A percentile compares a stretch with the other conserved stretches of the same genome.
Evolutionary conservation across 2,797 vertebrate species (phyloP).

Genomic region (Phrynocephalus guinanensis): DNA sequence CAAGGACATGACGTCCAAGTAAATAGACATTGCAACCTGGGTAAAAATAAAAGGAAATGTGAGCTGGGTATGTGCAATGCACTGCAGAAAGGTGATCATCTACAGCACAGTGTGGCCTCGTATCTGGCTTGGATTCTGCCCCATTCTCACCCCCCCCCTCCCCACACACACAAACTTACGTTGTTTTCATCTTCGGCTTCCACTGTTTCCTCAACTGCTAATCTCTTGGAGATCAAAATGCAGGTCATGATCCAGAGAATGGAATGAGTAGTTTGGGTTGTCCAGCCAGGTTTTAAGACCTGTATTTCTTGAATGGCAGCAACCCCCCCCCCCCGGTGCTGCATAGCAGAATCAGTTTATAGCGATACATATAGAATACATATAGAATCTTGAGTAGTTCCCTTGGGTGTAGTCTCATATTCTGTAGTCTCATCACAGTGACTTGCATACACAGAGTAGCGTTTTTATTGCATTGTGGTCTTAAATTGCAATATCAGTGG

Average conservation of each 20-base stretch:
- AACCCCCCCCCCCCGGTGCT: neutral
- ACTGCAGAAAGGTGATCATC: constrained; percentile 51
- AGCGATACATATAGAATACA: neutral
- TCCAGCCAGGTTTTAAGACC: constrained; percentile 26
- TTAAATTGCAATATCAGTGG: neutral
- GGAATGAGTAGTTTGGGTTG: neutral
- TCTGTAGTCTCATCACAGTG: too few species aligned
- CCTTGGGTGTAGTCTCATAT: too few species aligned
- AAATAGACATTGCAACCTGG: neutral
- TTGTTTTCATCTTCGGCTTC: constrained; percentile 43
- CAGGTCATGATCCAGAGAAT: neutral
- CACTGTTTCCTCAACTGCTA: constrained; percentile 56
- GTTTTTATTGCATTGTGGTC: neutral
- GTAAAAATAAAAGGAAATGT: neutral
- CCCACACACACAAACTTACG: constrained; percentile 27
- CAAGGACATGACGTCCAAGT: neutral
- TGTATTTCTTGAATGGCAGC: constrained; percentile 26
- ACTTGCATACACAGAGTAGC: neutral
- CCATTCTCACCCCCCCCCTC: constrained; percentile 62
- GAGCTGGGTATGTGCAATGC: neutral
- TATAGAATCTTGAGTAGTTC: neutral
- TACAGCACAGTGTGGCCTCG: constrained; percentile 51
- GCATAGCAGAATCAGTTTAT: neutral
- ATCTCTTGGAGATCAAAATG: constrained; percentile 53
- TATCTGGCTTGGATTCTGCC: constrained; percentile 60